Conservation (phyloP, 2,113 vertebrate genomes). For the Tautogolabrus adspersus region DNA sequence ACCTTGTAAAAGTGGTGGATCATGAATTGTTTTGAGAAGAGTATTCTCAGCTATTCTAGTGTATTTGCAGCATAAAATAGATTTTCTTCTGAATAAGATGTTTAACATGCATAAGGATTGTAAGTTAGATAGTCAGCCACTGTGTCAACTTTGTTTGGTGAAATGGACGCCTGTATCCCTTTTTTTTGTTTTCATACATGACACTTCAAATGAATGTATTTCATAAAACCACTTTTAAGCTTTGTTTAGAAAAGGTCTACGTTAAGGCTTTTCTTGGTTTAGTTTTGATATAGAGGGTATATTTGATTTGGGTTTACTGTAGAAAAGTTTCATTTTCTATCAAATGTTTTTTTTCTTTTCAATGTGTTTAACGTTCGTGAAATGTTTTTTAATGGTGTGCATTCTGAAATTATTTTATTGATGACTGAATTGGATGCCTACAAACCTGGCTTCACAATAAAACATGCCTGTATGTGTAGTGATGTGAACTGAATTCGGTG, state of each 20-base stretch:
- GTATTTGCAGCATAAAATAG: too few relatives aligned
- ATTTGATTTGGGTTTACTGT: conserved; percentile 14
- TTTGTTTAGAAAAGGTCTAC: conserved; percentile 51
- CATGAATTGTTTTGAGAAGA: too few relatives aligned
- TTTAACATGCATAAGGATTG: background rate
- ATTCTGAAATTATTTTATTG: conserved; percentile 1
- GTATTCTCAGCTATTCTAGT: too few relatives aligned
- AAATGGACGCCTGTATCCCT: background rate
- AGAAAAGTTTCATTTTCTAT: background rate
- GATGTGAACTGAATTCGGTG: conserved; percentile 41
- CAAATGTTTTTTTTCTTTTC: background rate
- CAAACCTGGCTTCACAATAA: conserved; percentile 27
- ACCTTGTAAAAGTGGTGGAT: too few relatives aligned
- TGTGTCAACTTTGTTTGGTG: conserved; percentile 4
- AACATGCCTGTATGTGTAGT: conserved; percentile 4
- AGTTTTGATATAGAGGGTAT: background rate
- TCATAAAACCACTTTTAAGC: conserved; percentile 20
- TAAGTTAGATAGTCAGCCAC: background rate
- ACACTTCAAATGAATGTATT: conserved; percentile 31
- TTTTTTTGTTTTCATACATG: conserved; percentile 7
- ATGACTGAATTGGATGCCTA: background rate
- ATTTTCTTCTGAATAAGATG: background rate
- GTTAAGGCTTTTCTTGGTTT: conserved; percentile 16
- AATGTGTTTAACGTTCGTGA: background rate
- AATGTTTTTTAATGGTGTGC: conserved; percentile 17